phyloP scores from a whole-genome alignment of 2,797 vertebrate species.

The Silurus aristotelis region DNA sequence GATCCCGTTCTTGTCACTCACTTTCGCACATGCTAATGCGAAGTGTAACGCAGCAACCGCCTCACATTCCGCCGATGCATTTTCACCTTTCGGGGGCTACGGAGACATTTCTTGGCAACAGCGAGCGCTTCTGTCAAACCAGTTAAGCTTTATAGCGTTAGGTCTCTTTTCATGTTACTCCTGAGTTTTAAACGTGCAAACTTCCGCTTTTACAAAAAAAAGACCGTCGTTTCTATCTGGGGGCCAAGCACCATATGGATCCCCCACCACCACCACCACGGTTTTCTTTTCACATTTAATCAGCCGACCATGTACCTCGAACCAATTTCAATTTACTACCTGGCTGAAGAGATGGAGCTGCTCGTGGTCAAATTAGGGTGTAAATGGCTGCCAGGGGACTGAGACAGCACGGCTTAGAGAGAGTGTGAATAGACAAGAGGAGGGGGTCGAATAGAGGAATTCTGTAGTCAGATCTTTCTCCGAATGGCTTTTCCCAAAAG shows the following conservation, averaged over 20 bases:
- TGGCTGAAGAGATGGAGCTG: slow-evolving; percentile 69
- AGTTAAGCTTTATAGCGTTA: not conserved
- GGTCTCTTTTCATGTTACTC: slow-evolving; percentile 15
- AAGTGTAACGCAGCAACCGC: slow-evolving; percentile 56
- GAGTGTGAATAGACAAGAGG: slow-evolving; percentile 25
- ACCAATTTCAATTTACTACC: slow-evolving; percentile 84
- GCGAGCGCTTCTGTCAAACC: not conserved
- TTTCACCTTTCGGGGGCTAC: slow-evolving; percentile 59
- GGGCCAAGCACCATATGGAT: slow-evolving; percentile 69
- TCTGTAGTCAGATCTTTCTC: slow-evolving; percentile 28
- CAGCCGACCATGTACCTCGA: slow-evolving; percentile 73
- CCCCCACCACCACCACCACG: slow-evolving; percentile 72
- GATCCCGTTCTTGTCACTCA: not conserved
- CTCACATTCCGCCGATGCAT: slow-evolving; percentile 59
- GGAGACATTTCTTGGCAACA: slow-evolving; percentile 60
- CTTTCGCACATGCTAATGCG: slow-evolving; percentile 31
- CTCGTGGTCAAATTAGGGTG: slow-evolving; percentile 65
- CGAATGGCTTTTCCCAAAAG: slow-evolving; percentile 16
- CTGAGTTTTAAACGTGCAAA: slow-evolving; percentile 30
- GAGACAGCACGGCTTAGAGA: slow-evolving; percentile 27
- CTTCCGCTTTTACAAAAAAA: not conserved
- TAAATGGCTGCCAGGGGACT: slow-evolving; percentile 62
- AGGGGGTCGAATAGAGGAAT: slow-evolving; percentile 1
- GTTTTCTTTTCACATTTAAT: slow-evolving; percentile 82
- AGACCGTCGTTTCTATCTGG: slow-evolving; percentile 66